Evolutionary conservation across 2,113 vertebrate species (phyloP).

Genomic region (Reinhardtius hippoglossoides): DNA sequence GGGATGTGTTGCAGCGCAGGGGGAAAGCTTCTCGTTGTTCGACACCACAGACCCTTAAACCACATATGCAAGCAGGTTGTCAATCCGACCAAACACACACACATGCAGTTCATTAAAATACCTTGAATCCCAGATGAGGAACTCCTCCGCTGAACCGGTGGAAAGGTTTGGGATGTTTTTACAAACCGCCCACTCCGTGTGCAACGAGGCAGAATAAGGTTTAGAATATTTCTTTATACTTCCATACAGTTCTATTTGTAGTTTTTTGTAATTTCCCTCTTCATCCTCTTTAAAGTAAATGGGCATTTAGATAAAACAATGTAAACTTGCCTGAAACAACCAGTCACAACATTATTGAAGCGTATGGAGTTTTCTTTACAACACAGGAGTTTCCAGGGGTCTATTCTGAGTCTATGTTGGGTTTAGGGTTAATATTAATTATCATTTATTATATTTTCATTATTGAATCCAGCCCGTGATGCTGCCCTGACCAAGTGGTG

Average conservation of each 20-base stretch:
- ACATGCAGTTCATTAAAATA: conserved; percentile 50
- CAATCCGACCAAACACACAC: conserved; percentile 51
- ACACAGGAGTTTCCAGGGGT: too few relatives aligned
- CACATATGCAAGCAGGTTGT: conserved; percentile 12
- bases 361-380: too few relatives aligned
- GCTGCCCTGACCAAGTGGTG: too few relatives aligned
- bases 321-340: not conserved
- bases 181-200: not conserved
- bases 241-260: too few relatives aligned
- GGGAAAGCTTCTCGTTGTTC: conserved; percentile 42
- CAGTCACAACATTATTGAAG: too few relatives aligned
- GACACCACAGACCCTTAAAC: conserved; percentile 41
- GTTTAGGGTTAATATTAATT: too few relatives aligned
- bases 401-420: too few relatives aligned
- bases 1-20: conserved; percentile 48
- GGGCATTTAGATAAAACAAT: not conserved
- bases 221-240: not conserved
- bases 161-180: not conserved
- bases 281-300: too few relatives aligned
- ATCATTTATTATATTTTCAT: too few relatives aligned
- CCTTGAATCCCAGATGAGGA: conserved; percentile 14
- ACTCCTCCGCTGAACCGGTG: conserved; percentile 25
- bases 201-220: conserved; percentile 6
- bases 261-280: too few relatives aligned
- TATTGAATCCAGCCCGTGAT: too few relatives aligned